A percentile compares a stretch with the other conserved stretches of the same genome.
phyloP scores from a whole-genome alignment of 1,140 invertebrate species.

The Mycetomoellerius zeteki region DNA sequence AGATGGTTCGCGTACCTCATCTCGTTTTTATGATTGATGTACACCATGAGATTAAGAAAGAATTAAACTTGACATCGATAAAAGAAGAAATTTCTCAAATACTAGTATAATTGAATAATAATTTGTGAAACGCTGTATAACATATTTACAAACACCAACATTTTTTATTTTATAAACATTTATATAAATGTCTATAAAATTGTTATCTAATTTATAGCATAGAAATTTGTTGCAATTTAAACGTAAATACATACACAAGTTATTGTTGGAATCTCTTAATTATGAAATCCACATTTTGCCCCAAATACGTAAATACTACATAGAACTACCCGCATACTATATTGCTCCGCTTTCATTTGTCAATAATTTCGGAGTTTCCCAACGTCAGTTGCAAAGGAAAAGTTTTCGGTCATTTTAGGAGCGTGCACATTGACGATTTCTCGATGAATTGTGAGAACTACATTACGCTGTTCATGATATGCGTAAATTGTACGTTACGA shows the following conservation, averaged over 20 bases:
- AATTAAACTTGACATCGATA: background rate
- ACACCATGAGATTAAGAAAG: background rate
- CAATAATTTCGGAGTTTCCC: conserved; percentile 32
- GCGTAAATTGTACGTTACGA: background rate
- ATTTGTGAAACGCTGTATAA: background rate
- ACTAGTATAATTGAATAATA: conserved; percentile 17
- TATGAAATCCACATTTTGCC: conserved; percentile 5
- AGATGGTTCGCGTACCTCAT: background rate
- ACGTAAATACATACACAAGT: background rate
- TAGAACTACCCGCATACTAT: background rate
- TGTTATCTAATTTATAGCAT: background rate
- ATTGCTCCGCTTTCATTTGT: background rate
- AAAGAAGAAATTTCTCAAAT: background rate
- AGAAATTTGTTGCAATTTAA: conserved; percentile 1
- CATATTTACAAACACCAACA: background rate
- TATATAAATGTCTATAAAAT: background rate
- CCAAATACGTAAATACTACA: background rate
- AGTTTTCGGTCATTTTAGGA: conserved; percentile 17
- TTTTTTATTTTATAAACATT: background rate
- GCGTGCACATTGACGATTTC: conserved; percentile 10
- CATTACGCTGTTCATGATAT: conserved; percentile 23
- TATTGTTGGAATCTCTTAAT: background rate
- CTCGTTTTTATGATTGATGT: conserved; percentile 2
- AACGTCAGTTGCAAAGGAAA: background rate
- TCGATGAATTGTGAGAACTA: conserved; percentile 17